These are phyloP conservation scores for Prosopocoilus inquinatus DNA, from an alignment of 2,888 invertebrate species.

Conservation along the genomic window DNA sequence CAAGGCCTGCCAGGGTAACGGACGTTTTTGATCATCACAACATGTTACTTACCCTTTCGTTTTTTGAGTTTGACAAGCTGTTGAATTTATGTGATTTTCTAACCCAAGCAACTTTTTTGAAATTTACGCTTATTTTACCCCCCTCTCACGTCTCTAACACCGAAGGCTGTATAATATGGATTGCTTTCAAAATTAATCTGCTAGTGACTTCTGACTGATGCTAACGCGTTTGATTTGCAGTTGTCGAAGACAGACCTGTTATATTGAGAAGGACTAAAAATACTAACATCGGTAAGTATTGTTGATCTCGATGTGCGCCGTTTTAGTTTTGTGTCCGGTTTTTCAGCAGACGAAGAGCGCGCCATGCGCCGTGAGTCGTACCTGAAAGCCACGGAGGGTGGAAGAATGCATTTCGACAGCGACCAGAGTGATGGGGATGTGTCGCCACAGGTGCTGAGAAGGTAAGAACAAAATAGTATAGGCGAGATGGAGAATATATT, in stretches of 20 bases:
- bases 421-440: slow-evolving; percentile 61
- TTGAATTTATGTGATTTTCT: no score
- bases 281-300: slow-evolving; percentile 49
- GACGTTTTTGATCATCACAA: no score
- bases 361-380: slow-evolving; percentile 90
- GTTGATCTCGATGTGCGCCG: background rate
- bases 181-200: no score
- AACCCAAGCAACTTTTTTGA: background rate
- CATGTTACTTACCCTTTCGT: no score
- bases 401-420: slow-evolving; percentile 70
- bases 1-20: no score
- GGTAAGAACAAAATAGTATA: slow-evolving; percentile 52
- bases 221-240: slow-evolving; percentile 19
- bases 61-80: no score
- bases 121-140: background rate
- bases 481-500: no score
- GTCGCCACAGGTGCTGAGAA: slow-evolving; percentile 58
- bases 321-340: slow-evolving; percentile 14
- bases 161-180: no score
- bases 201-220: no score
- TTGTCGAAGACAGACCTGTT: slow-evolving; percentile 39
- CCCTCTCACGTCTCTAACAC: background rate
- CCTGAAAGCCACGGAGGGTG: slow-evolving; percentile 87
- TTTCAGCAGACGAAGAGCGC: slow-evolving; percentile 76
- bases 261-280: slow-evolving; percentile 50